phyloP scores from a whole-genome alignment of 2,113 vertebrate genomes.

The Pandion haliaetus region DNA sequence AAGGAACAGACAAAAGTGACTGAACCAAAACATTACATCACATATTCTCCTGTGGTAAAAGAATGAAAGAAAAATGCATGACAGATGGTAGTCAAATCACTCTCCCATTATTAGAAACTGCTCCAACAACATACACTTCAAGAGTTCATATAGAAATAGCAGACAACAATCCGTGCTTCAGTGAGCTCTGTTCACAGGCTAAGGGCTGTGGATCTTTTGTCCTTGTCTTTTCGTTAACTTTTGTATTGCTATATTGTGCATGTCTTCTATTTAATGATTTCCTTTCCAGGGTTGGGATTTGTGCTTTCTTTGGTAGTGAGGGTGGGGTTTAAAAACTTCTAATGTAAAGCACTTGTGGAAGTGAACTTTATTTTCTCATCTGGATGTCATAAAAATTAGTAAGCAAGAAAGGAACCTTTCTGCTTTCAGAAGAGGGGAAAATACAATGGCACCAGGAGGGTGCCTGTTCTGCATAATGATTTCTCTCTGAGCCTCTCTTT shows the following conservation, averaged over 20 bases:
- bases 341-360: not conserved
- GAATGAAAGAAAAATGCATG: not conserved
- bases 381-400: not conserved
- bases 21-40: not conserved
- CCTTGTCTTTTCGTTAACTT: not conserved
- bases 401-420: not conserved
- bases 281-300: not conserved
- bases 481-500: not conserved
- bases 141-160: not conserved
- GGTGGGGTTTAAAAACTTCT: not conserved
- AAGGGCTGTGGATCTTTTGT: not conserved
- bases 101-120: not conserved
- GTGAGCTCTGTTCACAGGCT: not conserved
- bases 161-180: not conserved
- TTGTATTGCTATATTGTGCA: not conserved
- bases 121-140: not conserved
- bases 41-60: not conserved
- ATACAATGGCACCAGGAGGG: not conserved
- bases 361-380: not conserved
- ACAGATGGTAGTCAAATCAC: not conserved
- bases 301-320: not conserved
- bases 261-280: not conserved
- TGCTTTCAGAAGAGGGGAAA: not conserved
- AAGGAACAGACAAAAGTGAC: not conserved
- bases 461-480: not conserved